phyloP scores from a whole-genome alignment of 2,888 invertebrate genomes.

The Altica lythri region DNA sequence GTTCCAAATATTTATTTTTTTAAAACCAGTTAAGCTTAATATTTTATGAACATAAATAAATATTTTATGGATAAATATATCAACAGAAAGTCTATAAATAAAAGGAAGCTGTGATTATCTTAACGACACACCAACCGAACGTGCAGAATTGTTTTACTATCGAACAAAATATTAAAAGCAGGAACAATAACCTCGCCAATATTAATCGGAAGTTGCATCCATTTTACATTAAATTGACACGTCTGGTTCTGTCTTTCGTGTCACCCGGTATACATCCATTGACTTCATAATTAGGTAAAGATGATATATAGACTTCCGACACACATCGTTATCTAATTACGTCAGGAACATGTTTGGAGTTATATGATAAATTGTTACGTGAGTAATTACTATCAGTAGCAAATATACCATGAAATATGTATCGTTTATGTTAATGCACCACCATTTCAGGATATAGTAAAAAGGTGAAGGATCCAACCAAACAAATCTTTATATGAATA shows the following conservation, averaged over 20 bases:
- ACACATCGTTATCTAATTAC: conserved; percentile 38
- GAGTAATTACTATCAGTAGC: conserved; percentile 40
- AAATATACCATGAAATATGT: conserved; percentile 39
- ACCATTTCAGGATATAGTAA: conserved; percentile 24
- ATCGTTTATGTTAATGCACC: conserved; percentile 34
- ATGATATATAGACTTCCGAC: conserved; percentile 36
- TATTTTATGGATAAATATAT: too few species aligned
- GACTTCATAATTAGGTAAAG: conserved; percentile 35
- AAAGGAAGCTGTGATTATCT: too few species aligned
- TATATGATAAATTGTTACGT: conserved; percentile 37
- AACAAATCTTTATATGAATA: too few species aligned
- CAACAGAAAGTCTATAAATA: too few species aligned
- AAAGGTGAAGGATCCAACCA: conserved; percentile 29
- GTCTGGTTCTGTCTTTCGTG: conserved; percentile 9
- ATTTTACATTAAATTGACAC: not conserved
- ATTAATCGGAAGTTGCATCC: too few species aligned
- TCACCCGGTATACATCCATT: conserved; percentile 25
- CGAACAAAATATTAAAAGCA: too few species aligned
- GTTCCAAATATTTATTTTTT: too few species aligned
- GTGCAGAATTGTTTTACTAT: too few species aligned
- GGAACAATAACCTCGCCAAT: too few species aligned
- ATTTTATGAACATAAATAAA: too few species aligned
- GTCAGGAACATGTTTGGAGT: conserved; percentile 38
- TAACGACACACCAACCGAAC: too few species aligned
- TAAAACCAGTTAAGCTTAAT: too few species aligned